Conservation (phyloP, 2,113 vertebrate species). For the Malurus elegans region DNA sequence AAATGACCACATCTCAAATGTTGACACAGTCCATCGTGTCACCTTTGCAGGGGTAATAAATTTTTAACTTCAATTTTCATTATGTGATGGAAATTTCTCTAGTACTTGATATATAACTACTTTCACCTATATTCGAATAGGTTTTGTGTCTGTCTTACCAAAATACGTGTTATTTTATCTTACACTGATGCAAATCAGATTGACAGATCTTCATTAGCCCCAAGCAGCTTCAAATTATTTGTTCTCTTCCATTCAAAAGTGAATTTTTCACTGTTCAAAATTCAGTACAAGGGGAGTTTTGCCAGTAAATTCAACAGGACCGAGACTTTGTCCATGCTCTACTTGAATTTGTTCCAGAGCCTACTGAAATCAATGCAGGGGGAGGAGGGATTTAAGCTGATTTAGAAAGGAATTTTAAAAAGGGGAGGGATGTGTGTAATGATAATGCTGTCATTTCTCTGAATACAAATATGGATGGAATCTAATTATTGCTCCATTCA, state of each 20-base stretch:
- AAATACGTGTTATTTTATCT: not conserved
- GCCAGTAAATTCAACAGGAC: not conserved
- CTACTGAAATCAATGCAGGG: not conserved
- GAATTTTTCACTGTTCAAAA: not conserved
- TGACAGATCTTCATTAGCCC: not conserved
- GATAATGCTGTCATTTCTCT: not conserved
- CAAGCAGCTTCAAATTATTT: not conserved
- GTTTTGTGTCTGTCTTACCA: not conserved
- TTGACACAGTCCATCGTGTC: not conserved
- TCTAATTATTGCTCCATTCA: not conserved
- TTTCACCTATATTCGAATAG: not conserved
- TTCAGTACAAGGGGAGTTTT: not conserved
- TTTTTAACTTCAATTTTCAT: not conserved
- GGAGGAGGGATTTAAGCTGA: not conserved
- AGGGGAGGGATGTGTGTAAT: fast-evolving
- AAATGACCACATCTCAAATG: slow-evolving; percentile 3
- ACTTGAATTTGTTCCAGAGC: not conserved
- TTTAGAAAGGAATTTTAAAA: not conserved
- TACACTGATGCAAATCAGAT: not conserved
- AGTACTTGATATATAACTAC: not conserved
- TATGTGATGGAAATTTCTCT: not conserved
- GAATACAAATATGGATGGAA: not conserved
- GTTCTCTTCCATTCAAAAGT: not conserved
- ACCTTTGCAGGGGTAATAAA: not conserved
- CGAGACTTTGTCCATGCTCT: not conserved